Evolutionary conservation across 2,797 vertebrate species (phyloP).

Genomic region (Orientallactaga sibirica): DNA sequence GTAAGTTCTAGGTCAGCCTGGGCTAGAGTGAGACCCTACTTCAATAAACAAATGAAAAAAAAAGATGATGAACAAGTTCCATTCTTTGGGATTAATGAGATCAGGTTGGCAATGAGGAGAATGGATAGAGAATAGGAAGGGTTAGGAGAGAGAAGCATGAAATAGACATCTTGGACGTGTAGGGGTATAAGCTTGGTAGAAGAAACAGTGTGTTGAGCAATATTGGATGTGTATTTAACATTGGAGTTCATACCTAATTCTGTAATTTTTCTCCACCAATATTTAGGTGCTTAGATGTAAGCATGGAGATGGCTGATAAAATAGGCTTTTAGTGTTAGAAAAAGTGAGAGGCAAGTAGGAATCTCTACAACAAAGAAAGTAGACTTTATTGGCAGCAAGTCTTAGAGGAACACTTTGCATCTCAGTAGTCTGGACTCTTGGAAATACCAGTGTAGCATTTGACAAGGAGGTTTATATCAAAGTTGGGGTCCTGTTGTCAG

Average conservation of each 20-base stretch:
- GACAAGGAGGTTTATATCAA: too few species aligned
- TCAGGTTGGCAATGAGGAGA: neutral
- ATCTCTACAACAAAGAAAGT: too few species aligned
- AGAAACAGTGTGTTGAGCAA: slow-evolving; percentile 9
- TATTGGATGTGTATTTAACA: slow-evolving; percentile 15
- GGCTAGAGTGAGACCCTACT: too few species aligned
- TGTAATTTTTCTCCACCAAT: neutral
- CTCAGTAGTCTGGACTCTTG: too few species aligned
- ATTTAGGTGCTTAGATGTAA: neutral
- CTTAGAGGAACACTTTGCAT: too few species aligned
- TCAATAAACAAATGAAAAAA: too few species aligned
- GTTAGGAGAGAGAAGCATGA: slow-evolving; percentile 11
- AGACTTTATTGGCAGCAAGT: too few species aligned
- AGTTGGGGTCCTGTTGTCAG: too few species aligned
- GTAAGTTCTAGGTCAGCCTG: too few species aligned
- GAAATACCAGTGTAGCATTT: too few species aligned
- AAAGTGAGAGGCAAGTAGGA: too few species aligned
- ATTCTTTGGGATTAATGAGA: neutral
- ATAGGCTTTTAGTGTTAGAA: neutral
- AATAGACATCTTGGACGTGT: neutral
- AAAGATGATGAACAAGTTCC: neutral
- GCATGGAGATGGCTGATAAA: neutral
- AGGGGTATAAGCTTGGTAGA: neutral
- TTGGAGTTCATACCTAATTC: neutral
- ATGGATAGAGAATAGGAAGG: slow-evolving; percentile 2